These are phyloP conservation scores for Leucozona laternaria DNA, from an alignment of 2,888 invertebrate species.

Conservation along the genomic window DNA sequence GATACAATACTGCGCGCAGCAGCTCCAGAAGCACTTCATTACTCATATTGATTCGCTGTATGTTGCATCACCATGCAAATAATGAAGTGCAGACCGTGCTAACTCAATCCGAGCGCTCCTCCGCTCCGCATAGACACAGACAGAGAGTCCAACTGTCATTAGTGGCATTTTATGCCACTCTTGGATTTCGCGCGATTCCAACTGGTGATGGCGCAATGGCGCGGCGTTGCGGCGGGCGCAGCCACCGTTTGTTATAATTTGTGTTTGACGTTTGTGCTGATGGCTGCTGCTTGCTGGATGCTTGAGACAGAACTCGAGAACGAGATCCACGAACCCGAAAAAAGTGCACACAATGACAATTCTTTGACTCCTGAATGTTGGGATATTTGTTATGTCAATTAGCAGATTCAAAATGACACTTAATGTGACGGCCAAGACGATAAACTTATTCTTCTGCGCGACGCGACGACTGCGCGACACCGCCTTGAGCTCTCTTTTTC, in stretches of 20 bases:
- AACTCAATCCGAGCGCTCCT: conserved; percentile 66
- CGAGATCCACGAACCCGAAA: conserved; percentile 61
- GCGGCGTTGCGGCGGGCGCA: too few relatives aligned
- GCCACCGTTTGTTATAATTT: conserved; percentile 67
- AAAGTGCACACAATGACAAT: conserved; percentile 74
- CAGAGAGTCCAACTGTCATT: conserved; percentile 67
- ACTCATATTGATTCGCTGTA: conserved; percentile 74
- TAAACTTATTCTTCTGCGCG: conserved; percentile 68
- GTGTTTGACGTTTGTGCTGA: conserved; percentile 40
- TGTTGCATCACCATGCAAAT: conserved; percentile 72
- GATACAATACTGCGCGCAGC: conserved; percentile 37
- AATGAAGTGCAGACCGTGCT: conserved; percentile 69
- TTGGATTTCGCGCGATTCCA: conserved; percentile 37
- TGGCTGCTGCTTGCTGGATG: conserved; percentile 5
- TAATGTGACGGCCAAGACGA: conserved; percentile 79
- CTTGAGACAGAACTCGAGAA: conserved; percentile 29
- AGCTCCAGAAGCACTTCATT: conserved; percentile 71
- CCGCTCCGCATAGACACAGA: conserved; percentile 61
- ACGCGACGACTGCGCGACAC: conserved; percentile 46
- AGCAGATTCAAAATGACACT: conserved; percentile 84
- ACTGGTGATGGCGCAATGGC: conserved; percentile 34
- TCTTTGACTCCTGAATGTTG: conserved; percentile 74
- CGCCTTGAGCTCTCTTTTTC: conserved; percentile 14
- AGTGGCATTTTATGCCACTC: conserved; percentile 74
- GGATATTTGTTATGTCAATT: conserved; percentile 83